Evolutionary conservation across 1,140 invertebrate genomes (phyloP), one percentile per base, ranked within the genome.

Genomic region (Nixonia krombeini): DNA sequence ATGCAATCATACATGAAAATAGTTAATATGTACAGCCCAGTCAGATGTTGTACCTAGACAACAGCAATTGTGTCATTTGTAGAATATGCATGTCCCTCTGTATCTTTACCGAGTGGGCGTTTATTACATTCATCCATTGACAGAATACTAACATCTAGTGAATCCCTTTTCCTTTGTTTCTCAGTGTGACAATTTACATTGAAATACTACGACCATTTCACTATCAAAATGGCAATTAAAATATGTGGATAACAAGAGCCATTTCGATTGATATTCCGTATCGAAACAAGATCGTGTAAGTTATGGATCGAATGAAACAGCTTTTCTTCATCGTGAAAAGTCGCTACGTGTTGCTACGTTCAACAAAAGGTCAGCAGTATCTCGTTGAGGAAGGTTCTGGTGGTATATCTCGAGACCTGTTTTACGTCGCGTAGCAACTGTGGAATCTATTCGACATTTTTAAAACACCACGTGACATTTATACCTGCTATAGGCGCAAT

Each of bases 61-160:
- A 26, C 31, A 55, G 58, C 66, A 69, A 69, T 70, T 59, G 63
- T 4, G 26, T 23, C 33, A 40, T 40, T 64, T 38, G 55, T 46
- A 61, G 33, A 51, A 49, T 65, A 52, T 56, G 26, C n/a, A 8
- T 37, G 58, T 51, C 47, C n/a, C 21, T 21, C 21, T 21, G 12
- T 13, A 2, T 13, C 5, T 13, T 35, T 16, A 50, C 62, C 58
- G 42, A 42, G 70, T 68, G 35, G 70, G 64, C 57, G 70, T 72
- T 68, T 68, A 67, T 67, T 62, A 59, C 58, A 67, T 63, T 71
- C 64, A 55, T 45, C 40, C 33, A 47, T 49, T 55, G 56, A 25
- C n/a, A 40, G 62, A 59, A 69, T 61, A 47, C 23, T 40, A 29
- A 59, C 28, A 51, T 62, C 55, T 70, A 50, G 45, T 28, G 35